Base-by-base conservation (phyloP, 2,113 vertebrate genomes). In the Paramormyrops kingsleyae region DNA sequence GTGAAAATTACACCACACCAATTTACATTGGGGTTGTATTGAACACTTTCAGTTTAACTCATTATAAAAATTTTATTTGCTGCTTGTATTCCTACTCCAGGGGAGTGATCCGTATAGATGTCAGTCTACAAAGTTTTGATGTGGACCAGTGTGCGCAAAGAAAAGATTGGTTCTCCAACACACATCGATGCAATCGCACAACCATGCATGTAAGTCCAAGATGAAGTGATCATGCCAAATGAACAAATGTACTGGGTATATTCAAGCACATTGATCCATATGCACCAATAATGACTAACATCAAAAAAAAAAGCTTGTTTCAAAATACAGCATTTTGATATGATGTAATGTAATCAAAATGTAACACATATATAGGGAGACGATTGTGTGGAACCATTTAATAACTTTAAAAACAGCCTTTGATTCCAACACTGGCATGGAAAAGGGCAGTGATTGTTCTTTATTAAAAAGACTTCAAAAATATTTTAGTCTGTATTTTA, bases 131-230 rank as follows among this genome's bases (percentile, higher is more conserved):
- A 93, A 95, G 94, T 0, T 94, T 98, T 91, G 95, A 97, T 93
- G 93, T 99, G 92, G 95, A 99, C 92, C 99, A 99, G 94, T 99
- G 99, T 70, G 90, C 95, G 56, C 92, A 90, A 0, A 96, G 96
- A 47, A 93, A 96, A 0, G 93, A 95, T 91, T 99, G 99, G 99
- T 99, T 98, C 88, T 93, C 97, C 0, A 95, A 96, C 91, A 97
- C 98, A 0, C 98, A 99, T 93, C 95, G 94, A 93, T 99, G 99
- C 90, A 98, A 99, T 91, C 97, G 96, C 94, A 99, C 98, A 94
- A 99, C 95, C 95, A 99, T 98, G 93, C 94, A 98, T 97, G 98
- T 99, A 97, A 93, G 13, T 89, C 50, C 17, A 83, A 35, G 56
- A 39, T n/a, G 39, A 19, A 84, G 44, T 80, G 13, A 80, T 19